These are phyloP conservation scores for Peromyscus leucopus DNA, from an alignment of 2,113 vertebrate genomes.

Conservation along the genomic window DNA sequence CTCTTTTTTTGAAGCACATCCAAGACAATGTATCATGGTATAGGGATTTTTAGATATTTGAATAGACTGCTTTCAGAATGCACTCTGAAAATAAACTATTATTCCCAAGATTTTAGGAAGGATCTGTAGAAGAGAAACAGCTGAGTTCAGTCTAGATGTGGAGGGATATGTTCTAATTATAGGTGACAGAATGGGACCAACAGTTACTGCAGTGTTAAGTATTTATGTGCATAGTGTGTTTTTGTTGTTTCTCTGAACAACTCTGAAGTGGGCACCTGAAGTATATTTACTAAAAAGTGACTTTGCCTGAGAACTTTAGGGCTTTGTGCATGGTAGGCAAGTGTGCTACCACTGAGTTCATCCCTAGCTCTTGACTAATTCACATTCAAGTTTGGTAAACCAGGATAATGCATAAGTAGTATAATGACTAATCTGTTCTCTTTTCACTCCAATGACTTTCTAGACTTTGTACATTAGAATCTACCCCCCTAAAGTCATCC, in stretches of 20 bases:
- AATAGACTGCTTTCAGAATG: constrained; percentile 1
- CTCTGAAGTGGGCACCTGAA: not conserved
- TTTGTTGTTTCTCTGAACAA: constrained; percentile 38
- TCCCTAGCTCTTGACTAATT: not conserved
- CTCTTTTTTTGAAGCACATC: constrained; percentile 29
- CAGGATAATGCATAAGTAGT: not conserved
- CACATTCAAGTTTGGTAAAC: constrained; percentile 7
- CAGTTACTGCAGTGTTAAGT: not conserved
- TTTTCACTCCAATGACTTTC: constrained; percentile 58
- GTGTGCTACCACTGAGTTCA: not conserved
- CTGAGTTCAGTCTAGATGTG: not conserved
- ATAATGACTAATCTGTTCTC: constrained; percentile 73
- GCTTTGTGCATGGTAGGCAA: not conserved
- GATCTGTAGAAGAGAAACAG: not conserved
- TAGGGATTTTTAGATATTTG: constrained; percentile 24
- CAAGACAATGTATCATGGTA: not conserved
- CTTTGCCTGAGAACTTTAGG: constrained; percentile 33
- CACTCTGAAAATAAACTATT: constrained; percentile 18
- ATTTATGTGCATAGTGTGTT: not conserved
- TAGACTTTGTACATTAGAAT: constrained; percentile 69
- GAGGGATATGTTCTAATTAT: not conserved
- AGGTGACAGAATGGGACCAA: not conserved
- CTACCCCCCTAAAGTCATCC: constrained; percentile 43
- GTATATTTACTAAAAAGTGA: constrained; percentile 50
- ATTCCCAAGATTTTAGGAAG: constrained; percentile 7